phyloP scores from a whole-genome alignment of 2,113 vertebrate genomes.

The Elanus axillaris region DNA sequence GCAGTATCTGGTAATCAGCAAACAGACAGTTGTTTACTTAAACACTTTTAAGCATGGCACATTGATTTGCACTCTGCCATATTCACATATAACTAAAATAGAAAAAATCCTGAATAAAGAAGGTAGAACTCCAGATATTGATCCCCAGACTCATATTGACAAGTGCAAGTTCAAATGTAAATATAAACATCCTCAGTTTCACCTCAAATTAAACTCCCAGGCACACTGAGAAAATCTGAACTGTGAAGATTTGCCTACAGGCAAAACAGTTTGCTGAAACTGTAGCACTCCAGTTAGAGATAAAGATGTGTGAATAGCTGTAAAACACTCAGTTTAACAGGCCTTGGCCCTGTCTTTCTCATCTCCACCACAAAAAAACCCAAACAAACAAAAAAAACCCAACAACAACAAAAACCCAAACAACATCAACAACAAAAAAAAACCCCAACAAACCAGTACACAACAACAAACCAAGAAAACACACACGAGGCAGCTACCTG shows the following conservation, averaged over 20 bases:
- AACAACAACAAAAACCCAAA: background rate
- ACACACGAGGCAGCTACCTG: background rate
- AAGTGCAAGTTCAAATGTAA: conserved; percentile 25
- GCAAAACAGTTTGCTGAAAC: background rate
- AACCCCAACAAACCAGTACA: background rate
- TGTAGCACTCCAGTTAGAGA: background rate
- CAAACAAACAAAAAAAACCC: background rate
- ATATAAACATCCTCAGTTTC: background rate
- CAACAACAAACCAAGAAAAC: background rate
- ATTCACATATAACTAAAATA: background rate
- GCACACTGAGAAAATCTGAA: background rate
- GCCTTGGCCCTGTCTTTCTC: background rate
- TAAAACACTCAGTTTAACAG: background rate
- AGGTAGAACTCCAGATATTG: background rate
- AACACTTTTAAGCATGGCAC: background rate
- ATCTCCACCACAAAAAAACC: background rate
- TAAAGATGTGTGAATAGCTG: background rate
- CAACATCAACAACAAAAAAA: background rate
- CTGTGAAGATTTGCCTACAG: conserved; percentile 18
- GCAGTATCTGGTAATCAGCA: background rate
- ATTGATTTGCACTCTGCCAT: background rate
- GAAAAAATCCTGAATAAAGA: background rate
- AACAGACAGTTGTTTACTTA: background rate
- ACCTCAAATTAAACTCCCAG: background rate
- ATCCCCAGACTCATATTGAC: background rate